Evolutionary conservation across 2,113 vertebrate species (phyloP).

Genomic region (Hippocampus abdominalis): DNA sequence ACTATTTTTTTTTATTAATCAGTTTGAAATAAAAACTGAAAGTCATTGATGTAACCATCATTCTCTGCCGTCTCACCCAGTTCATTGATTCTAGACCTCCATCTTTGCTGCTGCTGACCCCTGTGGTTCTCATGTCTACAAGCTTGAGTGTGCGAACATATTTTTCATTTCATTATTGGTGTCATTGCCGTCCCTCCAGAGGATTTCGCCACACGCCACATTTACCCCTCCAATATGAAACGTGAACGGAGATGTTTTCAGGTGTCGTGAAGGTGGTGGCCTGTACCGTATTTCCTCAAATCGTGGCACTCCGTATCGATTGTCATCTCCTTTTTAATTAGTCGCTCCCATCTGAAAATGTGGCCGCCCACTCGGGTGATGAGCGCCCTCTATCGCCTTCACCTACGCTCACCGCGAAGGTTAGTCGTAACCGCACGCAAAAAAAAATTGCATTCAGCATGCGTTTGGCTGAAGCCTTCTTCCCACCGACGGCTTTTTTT

Average conservation of each 20-base stretch:
- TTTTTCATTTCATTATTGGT: background rate
- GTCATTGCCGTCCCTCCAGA: background rate
- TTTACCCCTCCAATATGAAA: background rate
- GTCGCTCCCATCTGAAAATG: too few species aligned
- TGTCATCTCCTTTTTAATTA: too few species aligned
- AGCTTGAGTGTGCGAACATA: background rate
- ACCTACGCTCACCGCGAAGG: too few species aligned
- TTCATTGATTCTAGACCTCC: constrained; percentile 2
- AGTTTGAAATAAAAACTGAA: background rate
- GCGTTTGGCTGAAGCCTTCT: too few species aligned
- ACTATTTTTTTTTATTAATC: background rate
- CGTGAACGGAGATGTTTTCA: background rate
- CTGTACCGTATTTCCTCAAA: background rate
- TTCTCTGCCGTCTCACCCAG: background rate
- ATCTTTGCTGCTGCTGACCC: constrained; percentile 6
- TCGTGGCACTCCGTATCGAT: too few species aligned
- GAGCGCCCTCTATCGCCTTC: too few species aligned
- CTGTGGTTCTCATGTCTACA: background rate
- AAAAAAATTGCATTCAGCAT: too few species aligned
- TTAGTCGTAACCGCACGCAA: too few species aligned
- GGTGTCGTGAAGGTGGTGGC: background rate
- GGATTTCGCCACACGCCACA: background rate
- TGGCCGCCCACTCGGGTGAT: too few species aligned
- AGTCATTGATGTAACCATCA: constrained; percentile 1
- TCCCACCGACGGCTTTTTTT: too few species aligned